Evolutionary conservation across 2,113 vertebrate species (phyloP).

Genomic region (Progne subis): DNA sequence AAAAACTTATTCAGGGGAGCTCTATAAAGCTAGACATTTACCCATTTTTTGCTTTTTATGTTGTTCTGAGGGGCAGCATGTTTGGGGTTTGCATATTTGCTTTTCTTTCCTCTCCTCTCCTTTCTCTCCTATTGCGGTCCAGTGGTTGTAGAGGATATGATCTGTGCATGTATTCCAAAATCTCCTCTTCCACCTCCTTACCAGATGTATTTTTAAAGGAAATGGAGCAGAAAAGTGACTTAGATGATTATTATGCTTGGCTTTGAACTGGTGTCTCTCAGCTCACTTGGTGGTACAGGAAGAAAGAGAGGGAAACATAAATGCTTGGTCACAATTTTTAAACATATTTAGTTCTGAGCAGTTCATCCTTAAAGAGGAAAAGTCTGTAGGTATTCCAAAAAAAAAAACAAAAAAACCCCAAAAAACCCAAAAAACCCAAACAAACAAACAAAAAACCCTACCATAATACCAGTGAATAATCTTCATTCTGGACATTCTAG

Average conservation of each 20-base stretch:
- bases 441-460: no score
- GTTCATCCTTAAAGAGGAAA: neutral
- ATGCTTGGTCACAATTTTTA: neutral
- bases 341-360: neutral
- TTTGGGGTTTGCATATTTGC: neutral
- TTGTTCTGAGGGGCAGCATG: neutral
- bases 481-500: neutral
- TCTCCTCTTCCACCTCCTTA: neutral
- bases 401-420: neutral
- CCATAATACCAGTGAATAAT: neutral
- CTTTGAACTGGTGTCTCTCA: neutral
- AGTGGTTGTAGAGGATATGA: neutral
- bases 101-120: neutral
- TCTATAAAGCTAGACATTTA: neutral
- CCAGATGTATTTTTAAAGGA: neutral
- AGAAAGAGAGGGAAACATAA: neutral
- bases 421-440: neutral
- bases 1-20: neutral
- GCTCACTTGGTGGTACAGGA: neutral
- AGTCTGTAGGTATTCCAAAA: neutral
- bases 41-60: neutral
- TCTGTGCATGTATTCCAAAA: fast-evolving
- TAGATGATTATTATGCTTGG: neutral
- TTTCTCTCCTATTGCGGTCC: neutral
- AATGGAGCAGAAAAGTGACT: neutral